Evolutionary conservation across 2,797 vertebrate species (phyloP).

Genomic region (Cephalopachus bancanus): DNA sequence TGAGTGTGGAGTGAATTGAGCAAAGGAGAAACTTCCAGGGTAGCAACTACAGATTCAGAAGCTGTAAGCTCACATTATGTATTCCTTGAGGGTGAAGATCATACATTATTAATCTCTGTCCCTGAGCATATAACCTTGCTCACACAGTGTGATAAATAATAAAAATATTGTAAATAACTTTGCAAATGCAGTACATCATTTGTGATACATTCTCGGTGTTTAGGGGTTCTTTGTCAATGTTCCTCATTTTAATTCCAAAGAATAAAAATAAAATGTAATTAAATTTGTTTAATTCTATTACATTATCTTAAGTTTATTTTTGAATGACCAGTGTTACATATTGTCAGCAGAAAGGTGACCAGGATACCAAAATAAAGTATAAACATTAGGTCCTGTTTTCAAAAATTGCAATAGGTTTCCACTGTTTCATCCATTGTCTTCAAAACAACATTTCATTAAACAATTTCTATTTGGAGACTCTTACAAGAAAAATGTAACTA

Average conservation of each 20-base stretch:
- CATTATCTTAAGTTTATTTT: neutral
- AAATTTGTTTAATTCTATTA: neutral
- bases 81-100: neutral
- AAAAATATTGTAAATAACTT: conserved; percentile 53
- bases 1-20: neutral
- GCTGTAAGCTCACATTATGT: conserved; percentile 14
- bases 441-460: neutral
- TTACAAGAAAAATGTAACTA: neutral
- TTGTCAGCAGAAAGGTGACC: neutral
- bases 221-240: neutral
- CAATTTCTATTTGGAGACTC: neutral
- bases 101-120: conserved; percentile 61
- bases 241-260: neutral
- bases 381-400: neutral
- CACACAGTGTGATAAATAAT: conserved; percentile 36
- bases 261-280: neutral
- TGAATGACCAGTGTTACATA: neutral
- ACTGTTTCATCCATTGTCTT: neutral
- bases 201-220: neutral
- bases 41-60: neutral
- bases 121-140: neutral
- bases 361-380: neutral
- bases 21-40: neutral
- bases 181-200: neutral
- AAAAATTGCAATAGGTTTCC: neutral